These are phyloP conservation scores for Psix sp. DNA, from an alignment of 1,140 invertebrate genomes.

Conservation along the genomic window DNA sequence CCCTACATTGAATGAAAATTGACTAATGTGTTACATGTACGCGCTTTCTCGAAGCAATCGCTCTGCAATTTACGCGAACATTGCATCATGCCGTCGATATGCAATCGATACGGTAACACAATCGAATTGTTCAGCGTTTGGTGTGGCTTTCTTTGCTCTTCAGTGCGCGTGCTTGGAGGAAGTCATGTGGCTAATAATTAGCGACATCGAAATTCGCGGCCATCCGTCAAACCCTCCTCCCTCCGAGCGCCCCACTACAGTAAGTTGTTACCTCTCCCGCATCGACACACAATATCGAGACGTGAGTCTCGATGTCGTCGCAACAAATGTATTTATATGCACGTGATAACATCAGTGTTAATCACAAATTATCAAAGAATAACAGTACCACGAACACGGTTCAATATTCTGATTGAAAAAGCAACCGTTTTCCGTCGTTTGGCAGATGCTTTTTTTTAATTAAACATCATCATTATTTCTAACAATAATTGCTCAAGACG, in stretches of 20 bases:
- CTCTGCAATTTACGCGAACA: slow-evolving; percentile 23
- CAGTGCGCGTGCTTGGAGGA: slow-evolving; percentile 1
- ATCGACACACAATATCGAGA: slow-evolving; percentile 14
- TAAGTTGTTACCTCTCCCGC: neutral
- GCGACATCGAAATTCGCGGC: slow-evolving; percentile 17
- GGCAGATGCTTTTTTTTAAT: too few species aligned
- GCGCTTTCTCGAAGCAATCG: slow-evolving; percentile 27
- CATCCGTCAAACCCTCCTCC: slow-evolving; percentile 1
- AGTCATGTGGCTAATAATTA: slow-evolving; percentile 13
- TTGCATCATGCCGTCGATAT: slow-evolving; percentile 34
- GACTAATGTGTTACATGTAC: slow-evolving; percentile 15
- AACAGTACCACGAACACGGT: slow-evolving; percentile 5
- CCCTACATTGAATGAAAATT: slow-evolving; percentile 18
- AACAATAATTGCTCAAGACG: too few species aligned
- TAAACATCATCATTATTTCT: too few species aligned
- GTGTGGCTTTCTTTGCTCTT: slow-evolving; percentile 22
- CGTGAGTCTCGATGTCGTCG: slow-evolving; percentile 26
- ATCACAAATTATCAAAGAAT: slow-evolving; percentile 19
- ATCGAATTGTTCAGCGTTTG: slow-evolving; percentile 20
- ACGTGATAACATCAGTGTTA: slow-evolving; percentile 27
- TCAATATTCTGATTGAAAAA: neutral
- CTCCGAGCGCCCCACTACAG: neutral
- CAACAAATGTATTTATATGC: slow-evolving; percentile 29
- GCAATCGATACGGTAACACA: slow-evolving; percentile 33
- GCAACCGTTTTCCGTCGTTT: neutral